A percentile compares a stretch with the other conserved stretches of the same genome.
phyloP scores from a whole-genome alignment of 2,888 invertebrate genomes.

The Sussaba pulchella region DNA sequence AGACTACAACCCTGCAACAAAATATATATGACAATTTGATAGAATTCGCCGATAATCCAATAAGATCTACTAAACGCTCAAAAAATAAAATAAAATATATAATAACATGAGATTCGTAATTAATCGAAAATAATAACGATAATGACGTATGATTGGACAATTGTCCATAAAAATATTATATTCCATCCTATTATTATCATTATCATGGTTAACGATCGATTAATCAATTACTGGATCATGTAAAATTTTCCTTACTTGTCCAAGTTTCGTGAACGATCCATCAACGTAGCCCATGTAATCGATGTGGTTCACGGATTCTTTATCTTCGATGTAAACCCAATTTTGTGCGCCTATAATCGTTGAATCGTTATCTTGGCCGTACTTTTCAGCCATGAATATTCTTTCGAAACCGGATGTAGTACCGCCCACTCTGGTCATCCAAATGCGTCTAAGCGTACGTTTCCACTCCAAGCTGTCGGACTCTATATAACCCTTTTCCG shows the following conservation, averaged over 20 bases:
- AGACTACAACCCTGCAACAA: slow-evolving; percentile 81
- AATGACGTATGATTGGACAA: too few species aligned
- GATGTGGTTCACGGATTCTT: slow-evolving; percentile 89
- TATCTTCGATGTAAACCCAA: slow-evolving; percentile 93
- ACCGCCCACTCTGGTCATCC: slow-evolving; percentile 92
- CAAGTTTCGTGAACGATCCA: slow-evolving; percentile 88
- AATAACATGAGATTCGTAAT: too few species aligned
- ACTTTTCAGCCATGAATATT: slow-evolving; percentile 94
- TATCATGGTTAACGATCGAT: too few species aligned
- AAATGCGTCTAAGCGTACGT: slow-evolving; percentile 89
- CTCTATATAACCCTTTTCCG: slow-evolving; percentile 74
- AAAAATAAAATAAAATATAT: too few species aligned
- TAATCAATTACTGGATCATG: too few species aligned
- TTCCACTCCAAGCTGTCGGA: slow-evolving; percentile 86
- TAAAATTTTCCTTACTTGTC: slow-evolving; percentile 87
- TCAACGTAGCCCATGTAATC: slow-evolving; percentile 93
- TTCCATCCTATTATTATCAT: too few species aligned
- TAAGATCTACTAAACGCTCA: too few species aligned
- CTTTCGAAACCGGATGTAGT: slow-evolving; percentile 97
- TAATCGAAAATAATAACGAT: too few species aligned
- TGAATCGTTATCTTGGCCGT: slow-evolving; percentile 89
- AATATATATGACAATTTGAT: slow-evolving; percentile 18
- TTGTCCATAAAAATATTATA: too few species aligned
- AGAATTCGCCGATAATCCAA: too few species aligned
- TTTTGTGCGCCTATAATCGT: slow-evolving; percentile 92